Evolutionary conservation across 2,888 invertebrate species (phyloP), one percentile per base, ranked within the genome.

Genomic region (Notodonta dromedarius): DNA sequence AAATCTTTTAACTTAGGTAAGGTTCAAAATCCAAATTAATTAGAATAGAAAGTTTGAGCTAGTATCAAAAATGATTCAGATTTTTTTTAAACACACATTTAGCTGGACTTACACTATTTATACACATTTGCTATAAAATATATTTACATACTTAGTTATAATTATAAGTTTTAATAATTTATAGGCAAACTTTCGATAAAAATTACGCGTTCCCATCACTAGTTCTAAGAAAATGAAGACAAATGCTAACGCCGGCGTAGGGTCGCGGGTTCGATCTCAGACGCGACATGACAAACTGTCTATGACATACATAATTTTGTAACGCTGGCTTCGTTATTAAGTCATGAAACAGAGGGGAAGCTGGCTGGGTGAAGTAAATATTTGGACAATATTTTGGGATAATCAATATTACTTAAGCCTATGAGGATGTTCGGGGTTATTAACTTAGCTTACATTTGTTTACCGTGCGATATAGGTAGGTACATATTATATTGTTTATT

Each of bases 291-390:
- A 93, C 93, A 93, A 93, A 93, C 90, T 90, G 88, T 88, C 88
- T 91, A 93, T 91, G 93, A 93, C 93, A 91, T 79, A 91, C 90
- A 91, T 92, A 93, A 91, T 89, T 91, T 86, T 80, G 82, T 86
- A 83, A 84, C 83, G 79, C 78, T 77, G 79, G 65, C 80, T 86
- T 84, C 85, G 77, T 91, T 83, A 89, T 84, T 90, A 86, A 89
- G 83, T 87, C 86, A 87, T 87, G 86, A 84, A 73, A 60, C 63
- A 70, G 73, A 84, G 83, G 83, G 76, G 73, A 57, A 44, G 48
- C 24, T 48, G 65, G 51, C 61, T 56, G 40, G 35, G 40, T 57
- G n/a, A 9, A 42, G 55, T 44, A 56, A 56, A 56, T 44, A 56
- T 56, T 56, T 44, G 24, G 42, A 65, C 61, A 57, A 74, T 74